A percentile compares a stretch with the other conserved stretches of the same genome.
Evolutionary conservation across 2,797 vertebrate species (phyloP).

Genomic region (Tokudaia tokunoshimensis): DNA sequence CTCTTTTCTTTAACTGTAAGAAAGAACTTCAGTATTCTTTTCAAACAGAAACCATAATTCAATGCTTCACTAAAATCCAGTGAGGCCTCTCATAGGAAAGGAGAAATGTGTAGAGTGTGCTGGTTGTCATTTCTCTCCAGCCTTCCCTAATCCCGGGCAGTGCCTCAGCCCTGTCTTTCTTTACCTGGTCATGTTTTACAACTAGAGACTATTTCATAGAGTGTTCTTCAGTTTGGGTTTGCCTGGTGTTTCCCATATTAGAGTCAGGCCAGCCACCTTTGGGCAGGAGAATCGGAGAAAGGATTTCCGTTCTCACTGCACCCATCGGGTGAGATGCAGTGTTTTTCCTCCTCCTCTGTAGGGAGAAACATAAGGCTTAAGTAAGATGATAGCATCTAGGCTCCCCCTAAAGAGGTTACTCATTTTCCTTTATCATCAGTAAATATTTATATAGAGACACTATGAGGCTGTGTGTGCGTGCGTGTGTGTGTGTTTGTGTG

Average conservation of each 20-base stretch:
- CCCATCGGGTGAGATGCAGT: rapidly evolving
- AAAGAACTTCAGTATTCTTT: background rate
- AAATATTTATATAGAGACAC: background rate
- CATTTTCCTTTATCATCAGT: slow-evolving; percentile 28
- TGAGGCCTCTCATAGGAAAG: background rate
- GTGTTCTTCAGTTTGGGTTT: background rate
- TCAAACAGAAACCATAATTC: background rate
- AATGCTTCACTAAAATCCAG: background rate
- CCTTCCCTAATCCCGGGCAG: background rate
- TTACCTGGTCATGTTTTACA: background rate
- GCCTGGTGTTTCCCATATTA: background rate
- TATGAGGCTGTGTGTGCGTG: background rate
- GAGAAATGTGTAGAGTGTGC: background rate
- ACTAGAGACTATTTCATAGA: slow-evolving; percentile 12
- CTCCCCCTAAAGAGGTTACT: background rate
- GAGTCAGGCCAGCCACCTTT: background rate
- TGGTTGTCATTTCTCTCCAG: background rate
- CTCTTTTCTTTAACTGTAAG: background rate
- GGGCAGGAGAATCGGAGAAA: background rate
- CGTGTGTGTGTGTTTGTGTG: background rate
- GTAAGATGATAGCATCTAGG: background rate
- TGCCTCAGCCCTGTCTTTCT: background rate
- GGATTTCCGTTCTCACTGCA: background rate
- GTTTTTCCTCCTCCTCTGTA: background rate
- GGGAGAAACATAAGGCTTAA: background rate